Conservation (phyloP, 2,113 vertebrate species). For the Myotis brandtii region DNA sequence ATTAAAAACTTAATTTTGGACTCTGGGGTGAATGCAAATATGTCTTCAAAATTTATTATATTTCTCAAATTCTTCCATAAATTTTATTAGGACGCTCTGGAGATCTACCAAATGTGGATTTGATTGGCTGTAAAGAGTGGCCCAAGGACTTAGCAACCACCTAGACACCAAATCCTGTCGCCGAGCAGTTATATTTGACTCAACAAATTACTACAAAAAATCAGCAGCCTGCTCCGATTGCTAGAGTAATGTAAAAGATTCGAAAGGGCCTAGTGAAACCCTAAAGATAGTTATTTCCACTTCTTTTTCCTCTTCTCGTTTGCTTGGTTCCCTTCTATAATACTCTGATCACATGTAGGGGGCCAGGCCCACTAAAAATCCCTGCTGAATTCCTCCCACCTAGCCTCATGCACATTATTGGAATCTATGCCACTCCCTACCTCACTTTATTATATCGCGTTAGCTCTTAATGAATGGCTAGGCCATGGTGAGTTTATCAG, state of each 20-base stretch:
- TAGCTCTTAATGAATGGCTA: background rate
- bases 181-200: background rate
- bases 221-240: background rate
- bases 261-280: background rate
- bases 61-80: slow-evolving; percentile 18
- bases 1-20: slow-evolving; percentile 66
- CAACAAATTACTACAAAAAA: slow-evolving; percentile 16
- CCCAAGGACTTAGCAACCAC: background rate
- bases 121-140: background rate
- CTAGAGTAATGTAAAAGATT: background rate
- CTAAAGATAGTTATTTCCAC: no score
- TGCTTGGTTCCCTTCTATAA: background rate
- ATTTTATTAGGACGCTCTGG: background rate
- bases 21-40: background rate
- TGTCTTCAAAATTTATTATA: background rate
- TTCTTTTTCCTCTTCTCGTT: background rate
- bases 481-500: background rate
- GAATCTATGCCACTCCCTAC: background rate
- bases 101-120: background rate
- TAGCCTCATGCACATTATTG: background rate
- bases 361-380: background rate
- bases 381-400: background rate
- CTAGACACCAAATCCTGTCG: background rate
- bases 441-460: background rate
- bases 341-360: background rate